Conservation (phyloP, 2,113 vertebrate genomes). For the Coptodon bakossiorum region DNA sequence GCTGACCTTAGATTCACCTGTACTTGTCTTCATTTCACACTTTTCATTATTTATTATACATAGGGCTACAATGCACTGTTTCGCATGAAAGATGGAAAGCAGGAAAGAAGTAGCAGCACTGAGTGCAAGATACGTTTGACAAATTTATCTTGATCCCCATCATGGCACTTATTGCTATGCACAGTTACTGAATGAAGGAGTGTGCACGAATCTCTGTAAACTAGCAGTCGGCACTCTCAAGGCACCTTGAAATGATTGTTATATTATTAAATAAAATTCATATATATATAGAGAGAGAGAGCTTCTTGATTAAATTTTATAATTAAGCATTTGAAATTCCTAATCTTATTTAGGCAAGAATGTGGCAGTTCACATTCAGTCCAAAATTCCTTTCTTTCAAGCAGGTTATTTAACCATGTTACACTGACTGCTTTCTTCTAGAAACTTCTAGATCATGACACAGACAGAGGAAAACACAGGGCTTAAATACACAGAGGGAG, state of each 20-base stretch:
- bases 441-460: neutral
- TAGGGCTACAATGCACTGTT: neutral
- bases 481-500: neutral
- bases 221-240: neutral
- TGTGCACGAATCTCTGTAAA: neutral
- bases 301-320: neutral
- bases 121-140: neutral
- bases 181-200: neutral
- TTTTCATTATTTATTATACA: neutral
- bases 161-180: neutral
- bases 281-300: rapidly evolving
- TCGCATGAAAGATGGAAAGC: neutral
- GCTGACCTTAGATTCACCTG: neutral
- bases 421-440: neutral
- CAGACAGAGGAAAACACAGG: neutral
- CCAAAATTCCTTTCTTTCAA: neutral
- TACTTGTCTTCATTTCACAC: neutral
- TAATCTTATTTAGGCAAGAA: neutral
- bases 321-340: neutral
- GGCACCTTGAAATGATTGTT: neutral
- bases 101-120: neutral
- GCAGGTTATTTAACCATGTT: neutral
- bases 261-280: neutral
- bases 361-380: neutral
- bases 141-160: neutral